phyloP scores from a whole-genome alignment of 2,797 vertebrate genomes.

The Diplodus puntazzo region DNA sequence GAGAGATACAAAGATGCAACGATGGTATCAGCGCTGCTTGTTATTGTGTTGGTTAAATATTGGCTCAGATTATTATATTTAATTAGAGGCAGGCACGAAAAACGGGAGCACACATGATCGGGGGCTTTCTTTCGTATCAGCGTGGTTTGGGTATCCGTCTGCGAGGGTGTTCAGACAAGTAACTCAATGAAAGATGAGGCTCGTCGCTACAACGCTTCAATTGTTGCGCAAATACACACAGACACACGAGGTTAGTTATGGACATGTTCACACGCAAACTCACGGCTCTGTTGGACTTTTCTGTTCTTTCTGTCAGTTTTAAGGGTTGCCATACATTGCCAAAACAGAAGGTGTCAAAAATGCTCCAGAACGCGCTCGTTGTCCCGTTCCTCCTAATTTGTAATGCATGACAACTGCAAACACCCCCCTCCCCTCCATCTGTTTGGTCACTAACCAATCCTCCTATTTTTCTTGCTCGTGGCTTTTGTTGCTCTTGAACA shows the following conservation, averaged over 20 bases:
- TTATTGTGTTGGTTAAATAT: constrained; percentile 63
- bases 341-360: constrained; percentile 28
- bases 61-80: constrained; percentile 54
- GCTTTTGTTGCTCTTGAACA: constrained; percentile 1
- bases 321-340: neutral
- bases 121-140: constrained; percentile 8
- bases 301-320: neutral
- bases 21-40: constrained; percentile 45
- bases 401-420: constrained; percentile 20
- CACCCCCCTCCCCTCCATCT: constrained; percentile 17
- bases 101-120: constrained; percentile 12
- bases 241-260: neutral
- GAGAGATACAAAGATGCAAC: constrained; percentile 46
- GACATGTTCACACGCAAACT: neutral
- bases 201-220: neutral
- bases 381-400: constrained; percentile 12
- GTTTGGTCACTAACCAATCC: constrained; percentile 17
- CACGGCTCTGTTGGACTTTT: neutral
- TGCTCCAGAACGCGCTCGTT: constrained; percentile 6
- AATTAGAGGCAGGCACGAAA: constrained; percentile 36
- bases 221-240: constrained; percentile 1
- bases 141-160: neutral
- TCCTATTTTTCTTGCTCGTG: constrained; percentile 9
- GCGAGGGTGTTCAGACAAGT: neutral
- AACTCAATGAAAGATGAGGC: neutral